A percentile compares a stretch with the other conserved stretches of the same genome.
Conservation (phyloP, 2,113 vertebrate species). For the Tretioscincus oriximinensis region DNA sequence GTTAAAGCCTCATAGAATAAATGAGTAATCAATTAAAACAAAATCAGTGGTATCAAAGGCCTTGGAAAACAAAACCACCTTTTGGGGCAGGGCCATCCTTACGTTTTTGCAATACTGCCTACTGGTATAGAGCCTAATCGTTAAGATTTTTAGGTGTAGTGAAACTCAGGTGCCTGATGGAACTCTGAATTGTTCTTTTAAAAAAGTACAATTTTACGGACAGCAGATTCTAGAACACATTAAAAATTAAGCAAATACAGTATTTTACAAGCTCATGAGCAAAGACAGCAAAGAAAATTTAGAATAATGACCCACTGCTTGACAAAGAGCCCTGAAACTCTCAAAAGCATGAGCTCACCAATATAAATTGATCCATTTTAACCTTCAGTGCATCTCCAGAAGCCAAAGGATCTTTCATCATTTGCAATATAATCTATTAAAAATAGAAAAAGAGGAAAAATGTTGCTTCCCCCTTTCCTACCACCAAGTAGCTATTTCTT, state of each 20-base stretch:
- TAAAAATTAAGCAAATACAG: neutral
- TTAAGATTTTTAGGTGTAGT: too few relatives aligned
- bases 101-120: too few relatives aligned
- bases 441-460: constrained; percentile 1
- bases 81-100: too few relatives aligned
- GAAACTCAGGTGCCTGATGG: too few relatives aligned
- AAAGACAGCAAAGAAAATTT: neutral
- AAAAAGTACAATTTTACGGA: neutral
- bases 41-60: too few relatives aligned
- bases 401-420: constrained; percentile 1
- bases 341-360: neutral
- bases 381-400: neutral
- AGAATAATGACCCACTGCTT: neutral
- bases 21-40: too few relatives aligned
- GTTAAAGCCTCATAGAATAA: too few relatives aligned
- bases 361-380: constrained; percentile 7
- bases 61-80: too few relatives aligned
- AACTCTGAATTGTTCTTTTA: neutral
- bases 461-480: constrained; percentile 11
- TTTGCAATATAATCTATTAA: constrained; percentile 14
- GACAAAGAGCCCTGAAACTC: constrained; percentile 2
- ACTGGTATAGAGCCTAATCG: too few relatives aligned
- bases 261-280: neutral
- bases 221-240: neutral
- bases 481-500: constrained; percentile 32